Evolutionary conservation across 1,140 invertebrate genomes (phyloP), one percentile per base, ranked within the genome.

Genomic region (Leptinotarsa undecemlineata): DNA sequence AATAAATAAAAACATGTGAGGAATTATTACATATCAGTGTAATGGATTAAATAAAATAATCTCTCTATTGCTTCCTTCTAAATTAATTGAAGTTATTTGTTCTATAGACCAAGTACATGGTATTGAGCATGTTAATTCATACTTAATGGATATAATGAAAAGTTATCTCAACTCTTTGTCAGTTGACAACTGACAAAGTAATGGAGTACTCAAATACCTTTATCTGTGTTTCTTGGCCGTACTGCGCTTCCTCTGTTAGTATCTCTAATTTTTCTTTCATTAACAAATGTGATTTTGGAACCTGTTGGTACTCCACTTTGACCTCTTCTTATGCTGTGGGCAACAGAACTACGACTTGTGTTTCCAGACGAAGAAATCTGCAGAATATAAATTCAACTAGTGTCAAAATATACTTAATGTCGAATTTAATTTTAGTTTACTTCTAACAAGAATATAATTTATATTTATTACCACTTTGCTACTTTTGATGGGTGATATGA

Each of bases 241-340:
- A 85, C 85, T 73, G 84, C 81, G 48, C 86, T 86, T 82, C 82
- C 79, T 74, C 85, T 79, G 81, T 76, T 78, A 71, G 74, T 74
- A 71, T 82, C 84, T 85, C 78, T 79, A 48, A 74, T 83, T 57
- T 89, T 87, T 77, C 89, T 88, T 74, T 90, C 90, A 80, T 90
- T 90, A 5, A 90, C 81, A 79, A 89, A 90, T 14, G 86, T 78
- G 57, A 84, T 81, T 66, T 80, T 84, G 17, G 82, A 80, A 70
- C 80, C 79, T 20, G 75, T 71, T 17, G 76, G 72, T 67, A 72
- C 71, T 70, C 72, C 76, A n/a, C 62, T 72, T 68, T 77, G 71
- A 19, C 78, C 78, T 62, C 77, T 78, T 14, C 71, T 71, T 11
- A 71, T 51, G 15, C 81, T 82, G 47, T 77, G 75, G 20, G 75